Conservation (phyloP, 2,113 vertebrate species). For the Tylochromis polylepis region DNA sequence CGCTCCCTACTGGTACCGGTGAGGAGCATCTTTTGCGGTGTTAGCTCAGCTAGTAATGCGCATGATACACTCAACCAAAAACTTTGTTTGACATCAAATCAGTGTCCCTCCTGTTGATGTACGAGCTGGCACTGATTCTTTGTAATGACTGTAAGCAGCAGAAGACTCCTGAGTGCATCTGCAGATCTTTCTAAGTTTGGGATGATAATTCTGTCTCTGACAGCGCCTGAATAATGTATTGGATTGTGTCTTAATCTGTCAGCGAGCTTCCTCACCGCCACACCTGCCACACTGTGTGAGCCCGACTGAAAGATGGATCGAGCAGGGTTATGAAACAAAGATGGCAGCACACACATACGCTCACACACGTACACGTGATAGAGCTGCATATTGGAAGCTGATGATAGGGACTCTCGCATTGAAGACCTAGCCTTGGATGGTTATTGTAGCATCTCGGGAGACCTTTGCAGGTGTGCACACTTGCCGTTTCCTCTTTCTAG, state of each 20-base stretch:
- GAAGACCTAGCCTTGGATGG: slow-evolving; percentile 18
- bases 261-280: slow-evolving; percentile 5
- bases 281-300: slow-evolving; percentile 28
- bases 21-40: slow-evolving; percentile 40
- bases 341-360: background rate
- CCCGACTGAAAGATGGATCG: slow-evolving; percentile 5
- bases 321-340: slow-evolving; percentile 15
- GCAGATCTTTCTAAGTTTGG: background rate
- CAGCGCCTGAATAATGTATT: slow-evolving; percentile 33
- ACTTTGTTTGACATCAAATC: background rate
- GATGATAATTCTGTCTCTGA: background rate
- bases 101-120: background rate
- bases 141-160: background rate
- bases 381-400: slow-evolving; percentile 49
- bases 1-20: slow-evolving; percentile 96
- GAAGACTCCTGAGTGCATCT: background rate
- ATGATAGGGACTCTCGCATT: slow-evolving; percentile 30
- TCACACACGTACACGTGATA: background rate
- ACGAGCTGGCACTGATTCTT: background rate
- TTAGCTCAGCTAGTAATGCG: background rate
- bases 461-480: slow-evolving; percentile 28
- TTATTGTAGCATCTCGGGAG: slow-evolving; percentile 17
- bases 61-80: background rate
- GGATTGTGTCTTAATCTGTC: slow-evolving; percentile 26
- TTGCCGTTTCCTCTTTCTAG: background rate